A percentile compares a stretch with the other conserved stretches of the same genome.
These are phyloP conservation scores for Drosophila paramelanica DNA, from an alignment of 2,888 invertebrate species.

Conservation along the genomic window DNA sequence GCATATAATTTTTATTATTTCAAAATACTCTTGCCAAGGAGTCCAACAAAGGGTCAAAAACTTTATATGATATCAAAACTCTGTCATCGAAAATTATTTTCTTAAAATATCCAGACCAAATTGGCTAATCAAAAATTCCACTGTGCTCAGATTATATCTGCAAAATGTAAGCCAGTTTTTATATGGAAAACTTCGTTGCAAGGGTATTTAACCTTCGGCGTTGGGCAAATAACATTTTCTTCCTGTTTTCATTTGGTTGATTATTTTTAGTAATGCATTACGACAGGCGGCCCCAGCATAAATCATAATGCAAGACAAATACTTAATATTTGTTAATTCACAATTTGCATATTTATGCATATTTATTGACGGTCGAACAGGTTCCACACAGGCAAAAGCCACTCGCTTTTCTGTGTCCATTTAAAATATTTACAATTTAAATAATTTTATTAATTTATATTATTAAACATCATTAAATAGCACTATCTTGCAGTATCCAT, in stretches of 20 bases:
- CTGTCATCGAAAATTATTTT: too few species aligned
- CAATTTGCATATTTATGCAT: slow-evolving; percentile 64
- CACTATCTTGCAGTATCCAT: slow-evolving; percentile 1
- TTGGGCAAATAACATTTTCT: too few species aligned
- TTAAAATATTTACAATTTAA: slow-evolving; percentile 36
- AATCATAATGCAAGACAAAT: slow-evolving; percentile 66
- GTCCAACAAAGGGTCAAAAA: neutral
- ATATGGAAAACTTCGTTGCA: too few species aligned
- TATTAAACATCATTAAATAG: slow-evolving; percentile 22
- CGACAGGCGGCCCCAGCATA: slow-evolving; percentile 18
- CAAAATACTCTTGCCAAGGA: neutral
- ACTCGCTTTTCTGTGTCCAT: slow-evolving; percentile 4
- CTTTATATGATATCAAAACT: too few species aligned
- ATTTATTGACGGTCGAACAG: slow-evolving; percentile 44
- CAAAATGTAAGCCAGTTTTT: too few species aligned
- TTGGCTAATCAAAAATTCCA: too few species aligned
- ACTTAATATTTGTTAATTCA: slow-evolving; percentile 65
- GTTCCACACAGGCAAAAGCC: neutral
- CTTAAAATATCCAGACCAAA: too few species aligned
- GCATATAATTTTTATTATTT: neutral
- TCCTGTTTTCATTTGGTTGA: neutral
- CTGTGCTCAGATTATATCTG: too few species aligned
- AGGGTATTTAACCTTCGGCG: too few species aligned
- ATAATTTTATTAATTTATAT: slow-evolving; percentile 27
- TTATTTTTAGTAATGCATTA: slow-evolving; percentile 17